Percentiles rank a stretch among this genome's conserved stretches.
These are phyloP conservation scores for Zalophus californianus DNA, from an alignment of 2,797 vertebrate species.

Conservation along the genomic window DNA sequence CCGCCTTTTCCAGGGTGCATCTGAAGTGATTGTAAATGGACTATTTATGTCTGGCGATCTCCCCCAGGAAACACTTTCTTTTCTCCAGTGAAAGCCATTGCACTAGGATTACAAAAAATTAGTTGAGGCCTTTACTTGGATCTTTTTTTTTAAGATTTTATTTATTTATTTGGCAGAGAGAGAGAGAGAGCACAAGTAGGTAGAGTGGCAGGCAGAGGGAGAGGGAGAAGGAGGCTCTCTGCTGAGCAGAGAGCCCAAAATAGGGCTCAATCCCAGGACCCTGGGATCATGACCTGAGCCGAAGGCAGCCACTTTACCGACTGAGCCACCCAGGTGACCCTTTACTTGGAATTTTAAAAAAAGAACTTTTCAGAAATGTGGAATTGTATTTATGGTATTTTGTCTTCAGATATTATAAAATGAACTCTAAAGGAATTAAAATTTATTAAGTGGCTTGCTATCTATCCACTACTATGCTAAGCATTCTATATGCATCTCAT, in stretches of 20 bases:
- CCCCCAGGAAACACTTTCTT: neutral
- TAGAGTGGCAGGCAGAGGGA: no score
- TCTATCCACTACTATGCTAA: neutral
- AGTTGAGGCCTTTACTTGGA: neutral
- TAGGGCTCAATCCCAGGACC: no score
- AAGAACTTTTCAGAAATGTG: neutral
- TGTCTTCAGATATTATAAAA: neutral
- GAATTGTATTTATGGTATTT: neutral
- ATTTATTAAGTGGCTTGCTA: neutral
- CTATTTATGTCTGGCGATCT: neutral
- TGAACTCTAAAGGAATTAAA: neutral
- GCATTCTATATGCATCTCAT: neutral
- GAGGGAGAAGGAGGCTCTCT: no score
- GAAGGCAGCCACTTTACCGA: no score
- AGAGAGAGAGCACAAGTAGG: no score
- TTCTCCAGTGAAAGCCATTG: neutral
- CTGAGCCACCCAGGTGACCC: no score
- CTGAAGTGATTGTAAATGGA: neutral
- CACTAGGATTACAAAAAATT: neutral
- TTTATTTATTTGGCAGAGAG: no score
- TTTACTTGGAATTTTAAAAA: neutral
- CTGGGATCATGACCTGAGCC: no score
- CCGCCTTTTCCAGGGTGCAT: neutral
- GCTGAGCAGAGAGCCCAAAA: no score
- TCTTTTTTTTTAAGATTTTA: no score